Evolutionary conservation across 2,888 invertebrate species (phyloP), one percentile per base, ranked within the genome.

Genomic region (Trissolcus japonicus): DNA sequence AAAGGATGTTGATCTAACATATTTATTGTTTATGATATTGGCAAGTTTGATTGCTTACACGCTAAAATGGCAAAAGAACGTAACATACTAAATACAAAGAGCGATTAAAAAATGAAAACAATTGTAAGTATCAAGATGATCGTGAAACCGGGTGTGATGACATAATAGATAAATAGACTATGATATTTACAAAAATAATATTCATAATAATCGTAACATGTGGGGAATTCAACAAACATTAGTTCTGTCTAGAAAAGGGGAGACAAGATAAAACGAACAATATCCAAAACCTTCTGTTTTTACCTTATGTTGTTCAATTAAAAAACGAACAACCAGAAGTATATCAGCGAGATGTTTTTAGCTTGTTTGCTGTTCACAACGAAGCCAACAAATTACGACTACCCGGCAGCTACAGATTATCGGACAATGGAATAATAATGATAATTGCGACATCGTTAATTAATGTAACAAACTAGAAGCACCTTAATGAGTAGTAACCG

Each of bases 11-110:
- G 78, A 85, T 86, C 83, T 83, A 88, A 89, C 85, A 85, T 87
- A 85, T 88, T 88, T 88, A 88, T 88, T 89, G 80, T 85, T 73
- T 79, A 85, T 85, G 81, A 83, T 86, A 86, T 87, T 88, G 88
- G 88, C 88, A 89, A 89, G 87, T 87, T 86, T 83, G 82, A 84
- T 86, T 84, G 84, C 87, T 89, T 88, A 89, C 86, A 86, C 83
- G 79, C 86, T 86, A 85, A 85, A 86, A 83, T 84, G 83, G 82
- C 84, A 83, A 85, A 81, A 82, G 81, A 85, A 84, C 80, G 63
- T 83, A 83, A 83, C 80, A 79, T 83, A 83, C 80, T 83, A 84
- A 81, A 81, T 83, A 82, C 81, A 81, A 83, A 79, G 80, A 73
- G 69, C 76, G 79, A 79, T 79, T 78, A 78, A 80, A 81, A 80